Evolutionary conservation across 2,888 invertebrate genomes (phyloP).

Genomic region (Eilema griseolum): DNA sequence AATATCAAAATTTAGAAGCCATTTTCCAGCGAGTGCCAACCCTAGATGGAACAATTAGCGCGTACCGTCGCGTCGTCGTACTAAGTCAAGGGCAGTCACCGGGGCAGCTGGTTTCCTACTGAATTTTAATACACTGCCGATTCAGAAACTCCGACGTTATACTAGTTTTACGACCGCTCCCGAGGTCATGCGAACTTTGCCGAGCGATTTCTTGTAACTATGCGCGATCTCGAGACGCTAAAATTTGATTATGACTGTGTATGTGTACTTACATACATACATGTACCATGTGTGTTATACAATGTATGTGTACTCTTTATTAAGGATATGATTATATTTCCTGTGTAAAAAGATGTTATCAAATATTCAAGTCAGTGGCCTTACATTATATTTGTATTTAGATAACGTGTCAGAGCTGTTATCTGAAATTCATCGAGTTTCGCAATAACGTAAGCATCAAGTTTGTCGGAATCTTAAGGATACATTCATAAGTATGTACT

Average conservation of each 20-base stretch:
- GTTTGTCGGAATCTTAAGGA: not conserved
- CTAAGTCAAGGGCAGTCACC: constrained; percentile 81
- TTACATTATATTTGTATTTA: constrained; percentile 19
- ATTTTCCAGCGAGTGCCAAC: constrained; percentile 27
- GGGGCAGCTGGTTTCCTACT: constrained; percentile 73
- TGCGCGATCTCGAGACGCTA: constrained; percentile 42
- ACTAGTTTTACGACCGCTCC: constrained; percentile 70
- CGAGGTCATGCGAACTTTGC: constrained; percentile 66
- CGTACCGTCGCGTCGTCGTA: constrained; percentile 47
- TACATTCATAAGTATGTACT: not conserved
- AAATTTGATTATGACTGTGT: constrained; percentile 14
- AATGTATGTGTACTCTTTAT: constrained; percentile 19
- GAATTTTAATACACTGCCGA: constrained; percentile 73
- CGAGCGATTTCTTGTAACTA: constrained; percentile 55
- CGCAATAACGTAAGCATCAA: not conserved
- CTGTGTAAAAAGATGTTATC: constrained; percentile 20
- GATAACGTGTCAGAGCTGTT: constrained; percentile 32
- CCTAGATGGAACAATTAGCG: constrained; percentile 47
- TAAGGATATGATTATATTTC: constrained; percentile 16
- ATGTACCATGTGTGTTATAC: constrained; percentile 11
- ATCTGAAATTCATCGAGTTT: constrained; percentile 27
- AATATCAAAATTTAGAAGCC: not conserved
- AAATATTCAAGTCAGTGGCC: constrained; percentile 32
- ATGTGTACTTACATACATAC: constrained; percentile 9
- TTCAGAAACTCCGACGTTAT: constrained; percentile 66